Evolutionary conservation across 2,113 vertebrate species (phyloP).

Genomic region (Callipepla californica): DNA sequence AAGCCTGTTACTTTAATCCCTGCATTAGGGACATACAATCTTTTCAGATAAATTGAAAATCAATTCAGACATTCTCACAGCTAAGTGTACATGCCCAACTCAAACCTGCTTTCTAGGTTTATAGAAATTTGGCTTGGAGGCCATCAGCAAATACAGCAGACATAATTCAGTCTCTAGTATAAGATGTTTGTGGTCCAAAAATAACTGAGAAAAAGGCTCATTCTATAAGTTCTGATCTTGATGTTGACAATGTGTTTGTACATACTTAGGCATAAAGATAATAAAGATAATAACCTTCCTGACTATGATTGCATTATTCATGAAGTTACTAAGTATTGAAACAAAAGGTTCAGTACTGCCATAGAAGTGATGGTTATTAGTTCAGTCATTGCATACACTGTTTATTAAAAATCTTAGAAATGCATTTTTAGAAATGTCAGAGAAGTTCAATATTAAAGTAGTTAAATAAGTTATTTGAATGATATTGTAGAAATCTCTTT

Average conservation of each 20-base stretch:
- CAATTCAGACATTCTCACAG: neutral
- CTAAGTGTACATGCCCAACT: neutral
- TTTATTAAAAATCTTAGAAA: neutral
- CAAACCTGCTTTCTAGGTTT: neutral
- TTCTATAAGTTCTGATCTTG: neutral
- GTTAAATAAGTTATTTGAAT: neutral
- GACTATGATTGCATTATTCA: neutral
- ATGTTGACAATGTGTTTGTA: neutral
- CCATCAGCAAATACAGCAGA: neutral
- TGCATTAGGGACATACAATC: neutral
- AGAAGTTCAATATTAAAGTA: neutral
- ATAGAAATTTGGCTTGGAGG: neutral
- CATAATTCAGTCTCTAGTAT: neutral
- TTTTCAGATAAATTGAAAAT: constrained; percentile 10
- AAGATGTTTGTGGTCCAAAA: neutral
- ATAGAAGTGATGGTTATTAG: neutral
- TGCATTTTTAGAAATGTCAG: neutral
- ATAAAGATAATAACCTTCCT: neutral
- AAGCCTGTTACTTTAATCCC: neutral
- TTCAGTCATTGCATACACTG: neutral
- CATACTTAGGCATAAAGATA: neutral
- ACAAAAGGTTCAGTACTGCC: neutral
- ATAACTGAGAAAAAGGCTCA: neutral
- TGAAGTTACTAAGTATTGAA: neutral
- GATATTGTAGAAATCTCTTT: neutral